Percentiles rank a stretch among this genome's conserved stretches.
These are phyloP conservation scores for Parnassius smintheus DNA, from an alignment of 2,888 invertebrate species.

Conservation along the genomic window DNA sequence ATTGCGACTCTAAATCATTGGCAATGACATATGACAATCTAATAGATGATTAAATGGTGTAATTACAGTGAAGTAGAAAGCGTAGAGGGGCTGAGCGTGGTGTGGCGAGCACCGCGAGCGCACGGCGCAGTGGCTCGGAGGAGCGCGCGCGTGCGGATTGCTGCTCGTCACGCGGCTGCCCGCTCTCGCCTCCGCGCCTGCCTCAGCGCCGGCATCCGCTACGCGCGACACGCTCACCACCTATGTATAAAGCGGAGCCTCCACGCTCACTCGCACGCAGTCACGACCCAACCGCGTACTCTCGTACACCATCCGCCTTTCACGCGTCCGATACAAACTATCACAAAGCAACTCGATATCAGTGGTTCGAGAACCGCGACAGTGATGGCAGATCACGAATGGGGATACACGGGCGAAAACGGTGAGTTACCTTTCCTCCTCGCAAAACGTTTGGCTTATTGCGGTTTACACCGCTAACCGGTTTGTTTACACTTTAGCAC, in stretches of 20 bases:
- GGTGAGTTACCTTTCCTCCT: conserved; percentile 67
- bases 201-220: conserved; percentile 37
- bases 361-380: conserved; percentile 33
- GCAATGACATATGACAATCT: conserved; percentile 40
- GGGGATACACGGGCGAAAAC: conserved; percentile 83
- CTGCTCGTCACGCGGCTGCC: conserved; percentile 25
- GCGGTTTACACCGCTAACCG: conserved; percentile 53
- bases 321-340: conserved; percentile 49
- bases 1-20: conserved; percentile 28
- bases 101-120: conserved; percentile 40
- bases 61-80: conserved; percentile 59
- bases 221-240: conserved; percentile 21
- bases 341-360: conserved; percentile 32
- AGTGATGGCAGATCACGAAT: conserved; percentile 71
- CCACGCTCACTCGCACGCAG: conserved; percentile 68
- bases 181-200: conserved; percentile 32
- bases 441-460: conserved; percentile 29
- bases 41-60: conserved; percentile 52
- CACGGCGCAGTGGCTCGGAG: conserved; percentile 55
- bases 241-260: conserved; percentile 64
- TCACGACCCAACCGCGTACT: conserved; percentile 67
- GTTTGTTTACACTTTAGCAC: conserved; percentile 77
- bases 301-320: conserved; percentile 57
- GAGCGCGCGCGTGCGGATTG: conserved; percentile 46
- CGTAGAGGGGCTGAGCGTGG: conserved; percentile 36